These are phyloP conservation scores for Eurytoma californica DNA, from an alignment of 2,888 invertebrate species.

Conservation along the genomic window DNA sequence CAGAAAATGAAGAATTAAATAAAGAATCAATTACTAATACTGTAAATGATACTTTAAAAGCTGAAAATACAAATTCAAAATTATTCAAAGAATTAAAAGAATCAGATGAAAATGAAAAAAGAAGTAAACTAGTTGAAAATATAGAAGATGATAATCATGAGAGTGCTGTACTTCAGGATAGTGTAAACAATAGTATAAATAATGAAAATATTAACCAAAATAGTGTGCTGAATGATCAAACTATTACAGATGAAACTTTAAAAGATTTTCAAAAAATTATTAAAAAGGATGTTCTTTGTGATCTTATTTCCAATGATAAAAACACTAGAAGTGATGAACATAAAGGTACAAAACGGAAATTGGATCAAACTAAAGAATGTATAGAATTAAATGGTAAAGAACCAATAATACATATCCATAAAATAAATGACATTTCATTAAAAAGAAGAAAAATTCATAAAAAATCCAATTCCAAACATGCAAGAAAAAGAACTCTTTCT, in stretches of 20 bases:
- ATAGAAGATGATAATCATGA: neutral
- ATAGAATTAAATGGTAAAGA: slow-evolving; percentile 8
- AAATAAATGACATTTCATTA: neutral
- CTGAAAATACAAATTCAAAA: neutral
- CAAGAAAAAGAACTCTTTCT: neutral
- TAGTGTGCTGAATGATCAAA: neutral
- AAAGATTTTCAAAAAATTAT: neutral
- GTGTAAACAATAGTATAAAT: neutral
- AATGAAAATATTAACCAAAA: neutral
- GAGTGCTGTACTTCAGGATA: neutral
- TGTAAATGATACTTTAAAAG: neutral
- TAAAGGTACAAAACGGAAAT: neutral
- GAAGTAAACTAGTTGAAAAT: neutral
- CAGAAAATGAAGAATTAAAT: slow-evolving; percentile 13
- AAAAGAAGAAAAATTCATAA: neutral
- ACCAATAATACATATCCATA: neutral
- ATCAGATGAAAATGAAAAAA: slow-evolving; percentile 3
- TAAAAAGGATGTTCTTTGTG: neutral
- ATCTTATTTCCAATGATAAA: neutral
- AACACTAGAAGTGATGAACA: neutral
- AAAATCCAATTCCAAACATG: neutral
- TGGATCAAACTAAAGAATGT: slow-evolving; percentile 8
- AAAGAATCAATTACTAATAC: neutral
- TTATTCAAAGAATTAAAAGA: neutral
- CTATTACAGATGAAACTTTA: neutral